These are phyloP conservation scores for Acropora tenuis DNA, from an alignment of 64 coral and sea anemone species.

Conservation along the genomic window DNA sequence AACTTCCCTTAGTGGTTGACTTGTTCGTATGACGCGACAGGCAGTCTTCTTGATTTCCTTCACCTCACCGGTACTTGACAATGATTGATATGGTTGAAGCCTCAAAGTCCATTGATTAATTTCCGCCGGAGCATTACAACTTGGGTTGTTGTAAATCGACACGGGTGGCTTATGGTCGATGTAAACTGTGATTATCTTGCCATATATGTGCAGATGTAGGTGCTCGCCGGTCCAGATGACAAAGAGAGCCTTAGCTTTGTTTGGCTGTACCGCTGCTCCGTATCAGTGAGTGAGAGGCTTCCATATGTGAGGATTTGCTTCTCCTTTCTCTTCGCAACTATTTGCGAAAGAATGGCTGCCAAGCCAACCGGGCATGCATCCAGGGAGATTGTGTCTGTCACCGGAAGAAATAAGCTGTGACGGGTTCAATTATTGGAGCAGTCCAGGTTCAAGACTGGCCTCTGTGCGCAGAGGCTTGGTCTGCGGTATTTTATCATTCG, in stretches of 20 bases:
- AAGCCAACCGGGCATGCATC: no score
- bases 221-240: not conserved
- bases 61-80: slow-evolving; percentile 41
- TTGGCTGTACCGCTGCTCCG: slow-evolving; percentile 4
- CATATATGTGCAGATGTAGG: not conserved
- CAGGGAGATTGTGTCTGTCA: no score
- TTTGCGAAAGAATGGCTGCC: no score
- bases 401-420: no score
- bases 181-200: not conserved
- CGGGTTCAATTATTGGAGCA: no score
- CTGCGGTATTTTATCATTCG: not conserved
- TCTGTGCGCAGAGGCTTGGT: slow-evolving; percentile 42
- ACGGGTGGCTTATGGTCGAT: not conserved
- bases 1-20: slow-evolving; percentile 1
- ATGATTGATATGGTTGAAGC: slow-evolving; percentile 69
- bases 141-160: not conserved
- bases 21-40: slow-evolving; percentile 44
- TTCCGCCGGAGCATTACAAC: not conserved
- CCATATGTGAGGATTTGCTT: slow-evolving; percentile 16
- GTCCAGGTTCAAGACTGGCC: slow-evolving; percentile 6
- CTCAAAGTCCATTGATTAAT: not conserved
- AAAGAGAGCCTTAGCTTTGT: not conserved
- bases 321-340: no score
- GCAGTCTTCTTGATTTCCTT: slow-evolving; percentile 62
- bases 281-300: slow-evolving; percentile 11